Evolutionary conservation across 2,113 vertebrate species (phyloP).

Genomic region (Proterorhinus semilunaris): DNA sequence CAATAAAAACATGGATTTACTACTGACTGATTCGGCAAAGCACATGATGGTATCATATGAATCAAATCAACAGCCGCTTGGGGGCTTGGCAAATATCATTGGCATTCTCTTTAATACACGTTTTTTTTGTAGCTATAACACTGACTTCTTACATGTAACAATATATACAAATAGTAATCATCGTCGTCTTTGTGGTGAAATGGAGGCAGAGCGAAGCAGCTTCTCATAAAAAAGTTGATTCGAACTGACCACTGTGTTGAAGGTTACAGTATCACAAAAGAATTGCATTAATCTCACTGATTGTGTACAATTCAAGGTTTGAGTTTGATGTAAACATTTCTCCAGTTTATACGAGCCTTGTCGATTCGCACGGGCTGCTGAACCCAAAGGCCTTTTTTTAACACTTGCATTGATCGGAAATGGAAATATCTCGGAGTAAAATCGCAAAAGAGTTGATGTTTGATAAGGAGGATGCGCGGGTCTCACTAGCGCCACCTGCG

Average conservation of each 20-base stretch:
- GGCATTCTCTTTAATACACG: constrained; percentile 48
- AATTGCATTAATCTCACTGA: constrained; percentile 46
- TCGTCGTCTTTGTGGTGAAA: constrained; percentile 38
- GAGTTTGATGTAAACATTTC: constrained; percentile 57
- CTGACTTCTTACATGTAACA: constrained; percentile 58
- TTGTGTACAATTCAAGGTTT: constrained; percentile 31
- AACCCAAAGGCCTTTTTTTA: constrained; percentile 33
- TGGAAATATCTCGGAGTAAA: constrained; percentile 29
- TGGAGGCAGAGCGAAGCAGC: constrained; percentile 58
- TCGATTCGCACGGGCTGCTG: constrained; percentile 29
- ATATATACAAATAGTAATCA: constrained; percentile 64
- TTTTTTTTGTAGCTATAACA: constrained; percentile 57
- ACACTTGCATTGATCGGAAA: constrained; percentile 59
- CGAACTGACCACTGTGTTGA: constrained; percentile 23
- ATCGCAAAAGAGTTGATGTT: constrained; percentile 15
- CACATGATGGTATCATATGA: constrained; percentile 8
- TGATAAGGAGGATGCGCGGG: constrained; percentile 47
- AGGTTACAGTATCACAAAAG: constrained; percentile 51
- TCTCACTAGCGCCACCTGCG: constrained; percentile 63
- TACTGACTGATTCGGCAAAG: background rate
- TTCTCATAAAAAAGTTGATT: constrained; percentile 45
- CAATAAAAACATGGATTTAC: background rate
- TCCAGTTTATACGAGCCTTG: constrained; percentile 36
- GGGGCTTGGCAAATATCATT: constrained; percentile 31
- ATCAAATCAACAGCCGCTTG: constrained; percentile 27